Evolutionary conservation across 2,888 invertebrate genomes (phyloP).

Genomic region (Xestia ashworthii): DNA sequence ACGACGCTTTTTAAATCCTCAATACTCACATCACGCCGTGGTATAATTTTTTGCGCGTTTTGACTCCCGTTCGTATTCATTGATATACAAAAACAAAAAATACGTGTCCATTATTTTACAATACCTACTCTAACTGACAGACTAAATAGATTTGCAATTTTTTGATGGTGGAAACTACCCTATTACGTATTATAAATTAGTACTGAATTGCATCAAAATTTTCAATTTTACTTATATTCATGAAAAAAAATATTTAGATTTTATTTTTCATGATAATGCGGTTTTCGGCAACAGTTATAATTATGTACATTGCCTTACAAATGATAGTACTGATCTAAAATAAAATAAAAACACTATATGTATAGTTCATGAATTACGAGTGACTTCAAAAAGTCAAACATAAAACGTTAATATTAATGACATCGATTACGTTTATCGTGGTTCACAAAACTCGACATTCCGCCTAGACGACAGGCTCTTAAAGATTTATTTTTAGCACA

Average conservation of each 20-base stretch:
- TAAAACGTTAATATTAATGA: slow-evolving; percentile 41
- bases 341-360: neutral
- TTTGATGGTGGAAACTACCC: no score
- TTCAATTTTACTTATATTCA: neutral
- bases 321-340: neutral
- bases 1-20: no score
- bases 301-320: neutral
- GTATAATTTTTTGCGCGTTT: no score
- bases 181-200: no score
- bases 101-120: no score
- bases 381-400: slow-evolving; percentile 12
- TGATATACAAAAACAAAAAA: no score
- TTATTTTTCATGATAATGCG: no score
- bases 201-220: neutral
- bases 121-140: no score
- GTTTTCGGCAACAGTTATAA: neutral
- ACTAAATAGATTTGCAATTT: no score
- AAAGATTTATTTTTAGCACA: slow-evolving; percentile 67
- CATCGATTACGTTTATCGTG: slow-evolving; percentile 39
- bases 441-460: slow-evolving; percentile 31
- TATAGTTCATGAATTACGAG: slow-evolving; percentile 16
- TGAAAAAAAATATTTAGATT: neutral
- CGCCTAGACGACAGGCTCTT: slow-evolving; percentile 34
- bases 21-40: no score
- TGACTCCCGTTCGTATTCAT: no score